A percentile compares a stretch with the other conserved stretches of the same genome.
Evolutionary conservation across 2,888 invertebrate species (phyloP).

Genomic region (Vandiemenella viatica): DNA sequence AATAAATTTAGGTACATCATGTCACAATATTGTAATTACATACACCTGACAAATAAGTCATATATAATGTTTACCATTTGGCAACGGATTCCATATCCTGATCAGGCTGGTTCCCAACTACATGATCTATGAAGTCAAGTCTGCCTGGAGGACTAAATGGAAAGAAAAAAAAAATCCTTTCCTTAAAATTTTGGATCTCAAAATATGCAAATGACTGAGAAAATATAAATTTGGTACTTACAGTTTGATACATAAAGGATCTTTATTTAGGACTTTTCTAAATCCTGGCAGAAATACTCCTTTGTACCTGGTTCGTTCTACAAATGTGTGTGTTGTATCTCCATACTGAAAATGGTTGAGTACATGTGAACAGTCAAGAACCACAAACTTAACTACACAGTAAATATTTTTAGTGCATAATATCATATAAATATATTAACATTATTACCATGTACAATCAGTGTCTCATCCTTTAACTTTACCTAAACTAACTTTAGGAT

Average conservation of each 20-base stretch:
- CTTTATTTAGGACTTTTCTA: conserved; percentile 33
- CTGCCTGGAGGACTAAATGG: conserved; percentile 47
- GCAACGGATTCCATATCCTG: conserved; percentile 75
- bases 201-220: background rate
- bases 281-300: conserved; percentile 84
- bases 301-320: conserved; percentile 69
- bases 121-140: conserved; percentile 86
- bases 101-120: conserved; percentile 95
- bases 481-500: too few species aligned
- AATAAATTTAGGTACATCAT: conserved; percentile 11
- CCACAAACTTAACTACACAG: too few species aligned
- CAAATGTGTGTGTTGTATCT: conserved; percentile 88
- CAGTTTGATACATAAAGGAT: conserved; percentile 39
- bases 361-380: too few species aligned
- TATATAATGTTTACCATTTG: conserved; percentile 49
- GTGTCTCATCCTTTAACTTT: too few species aligned
- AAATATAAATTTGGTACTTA: conserved; percentile 30
- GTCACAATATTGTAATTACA: background rate
- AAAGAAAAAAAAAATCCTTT: background rate
- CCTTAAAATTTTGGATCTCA: background rate
- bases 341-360: conserved; percentile 70
- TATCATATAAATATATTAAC: too few species aligned
- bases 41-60: background rate
- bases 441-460: too few species aligned
- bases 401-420: too few species aligned